Evolutionary conservation across 2,888 invertebrate species (phyloP).

Genomic region (Eremobia ochroleuca): DNA sequence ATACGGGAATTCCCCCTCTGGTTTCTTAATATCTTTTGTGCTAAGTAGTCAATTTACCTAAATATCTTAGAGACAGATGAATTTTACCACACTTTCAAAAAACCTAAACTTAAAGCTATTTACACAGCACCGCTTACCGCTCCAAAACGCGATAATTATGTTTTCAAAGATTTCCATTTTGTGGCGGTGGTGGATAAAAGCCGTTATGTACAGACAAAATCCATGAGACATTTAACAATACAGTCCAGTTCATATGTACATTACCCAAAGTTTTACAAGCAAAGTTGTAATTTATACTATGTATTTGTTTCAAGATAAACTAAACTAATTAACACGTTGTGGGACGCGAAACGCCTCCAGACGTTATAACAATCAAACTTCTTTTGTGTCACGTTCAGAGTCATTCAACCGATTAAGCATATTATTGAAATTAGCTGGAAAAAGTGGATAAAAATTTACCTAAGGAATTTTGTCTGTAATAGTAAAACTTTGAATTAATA

Average conservation of each 20-base stretch:
- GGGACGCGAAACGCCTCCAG: background rate
- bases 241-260: slow-evolving; percentile 42
- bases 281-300: slow-evolving; percentile 11
- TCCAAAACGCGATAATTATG: background rate
- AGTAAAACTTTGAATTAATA: background rate
- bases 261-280: slow-evolving; percentile 4
- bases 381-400: background rate
- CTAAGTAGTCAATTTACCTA: background rate
- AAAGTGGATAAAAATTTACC: slow-evolving; percentile 18
- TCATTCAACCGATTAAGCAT: slow-evolving; percentile 1
- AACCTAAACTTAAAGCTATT: slow-evolving; percentile 7
- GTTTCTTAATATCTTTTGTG: background rate
- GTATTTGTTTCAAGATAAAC: slow-evolving; percentile 27
- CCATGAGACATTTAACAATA: slow-evolving; percentile 8
- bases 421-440: slow-evolving; percentile 24
- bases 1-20: background rate
- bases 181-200: background rate
- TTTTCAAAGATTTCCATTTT: background rate
- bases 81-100: background rate
- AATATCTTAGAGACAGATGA: background rate
- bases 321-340: slow-evolving; percentile 25
- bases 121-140: background rate
- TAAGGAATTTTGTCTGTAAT: slow-evolving; percentile 25
- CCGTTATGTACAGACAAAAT: slow-evolving; percentile 31
- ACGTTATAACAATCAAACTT: background rate